Evolutionary conservation across 2,888 invertebrate species (phyloP), one percentile per base, ranked within the genome.

Genomic region (Hedya salicella): DNA sequence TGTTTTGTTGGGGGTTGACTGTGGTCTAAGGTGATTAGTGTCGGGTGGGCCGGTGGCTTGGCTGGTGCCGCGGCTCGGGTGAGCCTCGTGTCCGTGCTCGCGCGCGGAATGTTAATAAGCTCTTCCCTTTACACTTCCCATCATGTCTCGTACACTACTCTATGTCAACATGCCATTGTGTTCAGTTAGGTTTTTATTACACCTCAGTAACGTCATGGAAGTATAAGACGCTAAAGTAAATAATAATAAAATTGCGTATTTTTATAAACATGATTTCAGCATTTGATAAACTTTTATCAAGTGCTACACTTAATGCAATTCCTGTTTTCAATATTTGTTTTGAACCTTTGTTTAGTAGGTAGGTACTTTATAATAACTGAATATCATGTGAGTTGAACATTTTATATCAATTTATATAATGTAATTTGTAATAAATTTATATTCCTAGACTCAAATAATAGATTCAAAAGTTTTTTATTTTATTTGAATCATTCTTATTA

Each of bases 51-150:
- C 49, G 62, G 19, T 40, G 19, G 30, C 40, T 60, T 13, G 46
- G 46, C 44, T 21, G 25, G 21, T 25, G 53, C 16, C 46, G 46
- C 61, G 49, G 21, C 17, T 14, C 11, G 32, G 17, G 16, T 21
- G 36, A 16, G 78, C 83, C 87, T 86, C 85, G 81, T 84, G 86
- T 82, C 77, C 71, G 77, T 80, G 78, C 75, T 79, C 76, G 82
- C 83, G 85, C 84, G 82, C 80, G 82, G 86, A 87, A 90, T 91
- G 84, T 79, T 88, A 90, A 91, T 90, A 88, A 89, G 81, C 79
- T 86, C 86, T 88, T 91, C 89, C 88, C 86, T 85, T 79, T 80
- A 82, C 78, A 86, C 85, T 89, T 89, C 88, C 87, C 86, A 86
- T 82, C 78, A 78, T 74, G 79, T 75, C 77, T 80, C 21, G 14